Conservation (phyloP, 1,140 invertebrate genomes). For the Lepidotrigona ventralis region DNA sequence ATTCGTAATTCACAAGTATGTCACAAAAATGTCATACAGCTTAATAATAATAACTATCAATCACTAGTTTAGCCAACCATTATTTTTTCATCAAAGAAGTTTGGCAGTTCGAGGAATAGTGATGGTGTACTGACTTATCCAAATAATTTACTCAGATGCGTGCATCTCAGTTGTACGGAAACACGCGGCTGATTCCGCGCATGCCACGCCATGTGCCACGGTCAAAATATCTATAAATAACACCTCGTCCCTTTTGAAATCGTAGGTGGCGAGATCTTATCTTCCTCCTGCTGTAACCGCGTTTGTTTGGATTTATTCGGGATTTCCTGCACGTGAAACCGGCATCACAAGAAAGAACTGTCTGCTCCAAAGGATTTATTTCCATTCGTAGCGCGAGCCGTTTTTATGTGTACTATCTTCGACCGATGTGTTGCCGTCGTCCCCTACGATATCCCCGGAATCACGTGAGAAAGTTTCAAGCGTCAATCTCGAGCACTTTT, state of each 20-base stretch:
- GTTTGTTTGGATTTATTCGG: slow-evolving; percentile 67
- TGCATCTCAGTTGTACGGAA: slow-evolving; percentile 54
- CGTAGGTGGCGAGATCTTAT: slow-evolving; percentile 61
- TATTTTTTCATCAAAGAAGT: slow-evolving; percentile 4
- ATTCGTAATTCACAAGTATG: no score
- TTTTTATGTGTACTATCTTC: slow-evolving; percentile 18
- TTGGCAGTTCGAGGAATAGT: slow-evolving; percentile 46
- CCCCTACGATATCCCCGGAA: neutral
- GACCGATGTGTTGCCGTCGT: neutral
- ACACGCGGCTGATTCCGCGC: slow-evolving; percentile 61
- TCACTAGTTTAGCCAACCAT: neutral
- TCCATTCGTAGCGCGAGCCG: slow-evolving; percentile 42
- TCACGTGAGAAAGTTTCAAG: neutral
- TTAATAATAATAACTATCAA: neutral
- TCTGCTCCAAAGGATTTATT: slow-evolving; percentile 57
- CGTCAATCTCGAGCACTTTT: neutral
- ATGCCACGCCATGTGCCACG: slow-evolving; percentile 66
- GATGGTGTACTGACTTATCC: slow-evolving; percentile 58
- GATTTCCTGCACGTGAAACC: slow-evolving; percentile 64
- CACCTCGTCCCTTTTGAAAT: slow-evolving; percentile 65
- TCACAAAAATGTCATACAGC: neutral
- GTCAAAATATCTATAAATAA: slow-evolving; percentile 67
- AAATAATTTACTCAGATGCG: slow-evolving; percentile 67
- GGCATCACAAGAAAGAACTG: slow-evolving; percentile 42
- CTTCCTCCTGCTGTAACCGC: slow-evolving; percentile 52